phyloP scores from a whole-genome alignment of 1,140 invertebrate species.

The Geopemphigus sp. region DNA sequence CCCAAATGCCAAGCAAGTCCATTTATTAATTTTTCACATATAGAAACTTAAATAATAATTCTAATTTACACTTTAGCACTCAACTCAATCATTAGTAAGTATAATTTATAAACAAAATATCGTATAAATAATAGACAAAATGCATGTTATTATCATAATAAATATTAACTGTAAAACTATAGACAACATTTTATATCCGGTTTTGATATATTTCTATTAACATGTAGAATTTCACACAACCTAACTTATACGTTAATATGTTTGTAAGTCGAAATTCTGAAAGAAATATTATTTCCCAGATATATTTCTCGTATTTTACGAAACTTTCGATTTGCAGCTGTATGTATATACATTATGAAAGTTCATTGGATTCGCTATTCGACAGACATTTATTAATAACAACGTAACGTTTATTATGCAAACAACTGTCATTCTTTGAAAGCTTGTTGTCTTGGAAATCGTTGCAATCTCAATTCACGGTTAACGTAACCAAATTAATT shows the following conservation, averaged over 20 bases:
- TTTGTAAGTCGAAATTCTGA: too few species aligned
- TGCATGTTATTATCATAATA: too few species aligned
- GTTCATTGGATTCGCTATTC: constrained; percentile 13
- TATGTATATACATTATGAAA: neutral
- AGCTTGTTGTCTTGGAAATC: neutral
- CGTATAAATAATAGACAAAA: too few species aligned
- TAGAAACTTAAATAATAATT: too few species aligned
- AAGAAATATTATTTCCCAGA: neutral
- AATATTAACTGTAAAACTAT: neutral
- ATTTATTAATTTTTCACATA: too few species aligned
- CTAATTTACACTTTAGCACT: too few species aligned
- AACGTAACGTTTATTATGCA: neutral
- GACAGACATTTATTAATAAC: neutral
- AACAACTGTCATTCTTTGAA: neutral
- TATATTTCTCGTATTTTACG: neutral
- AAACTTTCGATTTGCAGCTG: neutral
- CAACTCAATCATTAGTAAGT: too few species aligned
- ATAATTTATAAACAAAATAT: too few species aligned
- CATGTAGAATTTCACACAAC: too few species aligned
- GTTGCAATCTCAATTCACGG: neutral
- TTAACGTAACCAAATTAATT: neutral
- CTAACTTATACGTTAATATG: too few species aligned
- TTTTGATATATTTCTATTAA: too few species aligned
- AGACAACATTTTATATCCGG: neutral
- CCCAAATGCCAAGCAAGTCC: too few species aligned